phyloP scores from a whole-genome alignment of 2,888 invertebrate species.

The Dryobota labecula region DNA sequence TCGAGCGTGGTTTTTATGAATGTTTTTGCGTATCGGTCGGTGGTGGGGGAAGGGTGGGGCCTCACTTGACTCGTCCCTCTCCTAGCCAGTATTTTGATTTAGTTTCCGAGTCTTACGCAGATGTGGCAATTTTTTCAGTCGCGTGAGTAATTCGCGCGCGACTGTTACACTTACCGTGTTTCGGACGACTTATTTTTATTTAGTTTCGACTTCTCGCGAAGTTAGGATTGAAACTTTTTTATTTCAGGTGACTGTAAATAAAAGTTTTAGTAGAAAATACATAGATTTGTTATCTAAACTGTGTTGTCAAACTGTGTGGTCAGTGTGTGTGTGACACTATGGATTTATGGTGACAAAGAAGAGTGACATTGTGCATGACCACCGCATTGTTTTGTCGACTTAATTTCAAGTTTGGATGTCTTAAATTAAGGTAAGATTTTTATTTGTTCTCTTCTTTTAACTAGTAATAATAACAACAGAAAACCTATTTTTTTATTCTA shows the following conservation, averaged over 20 bases:
- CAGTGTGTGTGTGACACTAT: conserved; percentile 76
- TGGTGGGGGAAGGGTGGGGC: conserved; percentile 90
- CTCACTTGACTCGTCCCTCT: conserved; percentile 88
- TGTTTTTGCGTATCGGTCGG: conserved; percentile 87
- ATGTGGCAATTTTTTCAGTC: conserved; percentile 90
- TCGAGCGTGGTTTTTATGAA: conserved; percentile 88
- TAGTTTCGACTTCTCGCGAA: conserved; percentile 71
- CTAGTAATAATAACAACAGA: conserved; percentile 9
- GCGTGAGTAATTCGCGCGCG: conserved; percentile 88
- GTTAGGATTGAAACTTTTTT: conserved; percentile 72
- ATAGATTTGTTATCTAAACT: conserved; percentile 72
- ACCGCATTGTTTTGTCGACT: conserved; percentile 64
- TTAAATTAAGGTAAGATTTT: conserved; percentile 83
- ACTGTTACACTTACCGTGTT: conserved; percentile 79
- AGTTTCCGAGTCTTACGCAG: conserved; percentile 90
- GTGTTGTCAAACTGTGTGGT: conserved; percentile 69
- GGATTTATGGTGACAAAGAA: conserved; percentile 74
- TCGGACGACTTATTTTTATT: conserved; percentile 74
- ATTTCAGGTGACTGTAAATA: conserved; percentile 77
- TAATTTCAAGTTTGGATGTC: conserved; percentile 84
- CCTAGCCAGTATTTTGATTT: conserved; percentile 90
- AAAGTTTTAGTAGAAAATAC: conserved; percentile 71
- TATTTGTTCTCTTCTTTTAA: conserved; percentile 33
- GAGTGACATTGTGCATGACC: conserved; percentile 73
- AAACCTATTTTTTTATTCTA: conserved; percentile 1